Evolutionary conservation across 2,113 vertebrate genomes (phyloP).

Genomic region (Chloropsis hardwickii): DNA sequence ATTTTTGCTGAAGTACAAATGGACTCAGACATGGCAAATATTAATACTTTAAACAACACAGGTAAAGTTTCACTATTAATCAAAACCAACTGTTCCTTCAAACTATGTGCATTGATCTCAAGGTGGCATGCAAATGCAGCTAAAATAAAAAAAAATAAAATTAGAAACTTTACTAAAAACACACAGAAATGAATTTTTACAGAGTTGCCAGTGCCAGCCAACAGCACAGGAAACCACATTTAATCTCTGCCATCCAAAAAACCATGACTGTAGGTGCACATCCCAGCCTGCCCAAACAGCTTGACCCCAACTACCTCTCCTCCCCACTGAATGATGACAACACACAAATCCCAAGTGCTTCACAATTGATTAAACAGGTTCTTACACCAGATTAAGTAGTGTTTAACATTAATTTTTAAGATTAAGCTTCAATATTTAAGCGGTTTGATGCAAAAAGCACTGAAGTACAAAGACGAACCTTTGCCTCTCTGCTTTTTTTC

Average conservation of each 20-base stretch:
- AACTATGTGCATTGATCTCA: neutral
- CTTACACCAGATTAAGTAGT: neutral
- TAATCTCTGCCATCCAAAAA: neutral
- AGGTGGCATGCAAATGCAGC: neutral
- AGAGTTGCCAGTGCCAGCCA: neutral
- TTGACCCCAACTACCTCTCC: neutral
- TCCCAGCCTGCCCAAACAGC: neutral
- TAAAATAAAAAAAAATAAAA: neutral
- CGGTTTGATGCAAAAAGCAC: neutral
- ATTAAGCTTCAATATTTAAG: neutral
- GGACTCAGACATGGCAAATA: neutral
- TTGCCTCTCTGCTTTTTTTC: constrained; percentile 95
- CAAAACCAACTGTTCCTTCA: neutral
- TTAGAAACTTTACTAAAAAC: neutral
- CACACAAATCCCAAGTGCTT: neutral
- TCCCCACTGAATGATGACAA: neutral
- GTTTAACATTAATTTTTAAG: neutral
- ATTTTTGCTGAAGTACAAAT: neutral
- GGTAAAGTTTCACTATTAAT: neutral
- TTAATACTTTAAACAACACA: neutral
- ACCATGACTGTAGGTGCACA: rapidly evolving
- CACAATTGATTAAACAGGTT: neutral
- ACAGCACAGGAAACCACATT: neutral
- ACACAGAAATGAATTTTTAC: neutral
- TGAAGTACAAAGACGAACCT: constrained; percentile 68